Evolutionary conservation across 2,113 vertebrate genomes (phyloP), one percentile per base, ranked within the genome.

Genomic region (Nothocercus nigrocapillus): DNA sequence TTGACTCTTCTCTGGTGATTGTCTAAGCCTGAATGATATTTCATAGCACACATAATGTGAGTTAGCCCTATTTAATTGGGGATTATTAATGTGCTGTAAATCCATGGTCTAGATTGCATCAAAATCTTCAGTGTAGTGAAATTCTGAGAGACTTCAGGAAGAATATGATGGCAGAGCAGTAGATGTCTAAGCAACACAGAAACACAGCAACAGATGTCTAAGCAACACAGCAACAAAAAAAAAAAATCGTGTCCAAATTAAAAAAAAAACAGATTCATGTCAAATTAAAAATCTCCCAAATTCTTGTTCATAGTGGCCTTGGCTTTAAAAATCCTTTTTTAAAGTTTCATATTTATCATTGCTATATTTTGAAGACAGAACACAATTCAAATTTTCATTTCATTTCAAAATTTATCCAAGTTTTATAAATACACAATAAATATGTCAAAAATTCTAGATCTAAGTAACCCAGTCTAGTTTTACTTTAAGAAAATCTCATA

Each of bases 11-110:
- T 58, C 32, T 77, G 28, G 22, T 63, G 27, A 19, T 4, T 25
- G 2, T 28, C 0, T 0, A 68, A 75, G 56, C 14, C 21, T 17
- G 7, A 45, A 13, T 34, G 49, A 30, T 72, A 53, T 49, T 12
- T 67, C 3, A 7, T 27, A 4, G 2, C 7, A 30, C 0, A 1
- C 28, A 24, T 22, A 53, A 86, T 7, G 18, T 49, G 3, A 72
- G 18, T 17, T 64, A 45, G 11, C 6, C 20, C 28, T 22, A 24
- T 74, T 93, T 67, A 79, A 64, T 13, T 61, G 17, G 3, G 3
- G 27, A 42, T 7, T 9, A 51, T 64, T 78, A 42, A 14, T 19
- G 16, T 54, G 8, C 8, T 64, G 13, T 38, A 80, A 76, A 53
- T 44, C 67, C 68, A 1, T 53, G 5, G 36, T 81, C 3, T 63